These are phyloP conservation scores for Microctonus brassicae DNA, from an alignment of 2,888 invertebrate species.

Conservation along the genomic window DNA sequence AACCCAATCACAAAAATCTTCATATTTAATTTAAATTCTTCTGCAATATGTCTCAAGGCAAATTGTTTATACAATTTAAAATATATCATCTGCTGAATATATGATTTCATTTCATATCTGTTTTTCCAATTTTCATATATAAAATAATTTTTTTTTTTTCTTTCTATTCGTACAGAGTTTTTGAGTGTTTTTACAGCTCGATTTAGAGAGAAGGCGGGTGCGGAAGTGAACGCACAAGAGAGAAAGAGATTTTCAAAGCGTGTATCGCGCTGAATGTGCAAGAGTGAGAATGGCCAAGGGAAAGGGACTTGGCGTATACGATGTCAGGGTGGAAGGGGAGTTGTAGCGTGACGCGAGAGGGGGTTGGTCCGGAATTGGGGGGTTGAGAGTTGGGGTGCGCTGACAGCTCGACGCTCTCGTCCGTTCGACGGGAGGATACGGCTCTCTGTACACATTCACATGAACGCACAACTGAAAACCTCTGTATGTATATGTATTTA, in stretches of 20 bases:
- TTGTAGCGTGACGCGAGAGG: slow-evolving; percentile 51
- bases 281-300: slow-evolving; percentile 35
- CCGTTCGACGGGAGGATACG: slow-evolving; percentile 67
- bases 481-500: slow-evolving; percentile 17
- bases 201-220: slow-evolving; percentile 20
- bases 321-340: slow-evolving; percentile 34
- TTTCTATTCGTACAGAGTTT: too few species aligned
- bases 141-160: not conserved
- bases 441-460: slow-evolving; percentile 67
- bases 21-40: too few species aligned
- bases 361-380: slow-evolving; percentile 57
- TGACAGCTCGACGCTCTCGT: slow-evolving; percentile 69
- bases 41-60: too few species aligned
- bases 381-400: slow-evolving; percentile 68
- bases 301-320: slow-evolving; percentile 49
- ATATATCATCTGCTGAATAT: too few species aligned
- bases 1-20: too few species aligned
- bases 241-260: slow-evolving; percentile 24
- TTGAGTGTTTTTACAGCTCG: not conserved
- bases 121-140: too few species aligned
- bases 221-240: slow-evolving; percentile 15
- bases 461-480: slow-evolving; percentile 36
- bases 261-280: slow-evolving; percentile 12
- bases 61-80: too few species aligned
- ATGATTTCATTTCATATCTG: too few species aligned